Base-by-base conservation (phyloP, 2,888 invertebrate genomes). In the Orthosia gothica region DNA sequence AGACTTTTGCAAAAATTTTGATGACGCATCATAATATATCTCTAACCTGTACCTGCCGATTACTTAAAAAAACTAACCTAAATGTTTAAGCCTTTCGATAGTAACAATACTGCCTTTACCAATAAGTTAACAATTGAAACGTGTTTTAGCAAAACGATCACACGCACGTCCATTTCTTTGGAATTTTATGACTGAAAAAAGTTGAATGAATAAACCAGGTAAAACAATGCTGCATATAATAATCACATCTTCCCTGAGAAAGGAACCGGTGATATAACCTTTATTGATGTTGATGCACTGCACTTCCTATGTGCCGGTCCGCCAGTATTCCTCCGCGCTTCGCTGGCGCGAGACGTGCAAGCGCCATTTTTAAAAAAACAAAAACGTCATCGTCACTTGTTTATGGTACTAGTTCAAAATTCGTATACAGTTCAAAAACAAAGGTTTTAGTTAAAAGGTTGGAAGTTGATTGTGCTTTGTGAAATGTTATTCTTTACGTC, bases 281-380 rank as follows among this genome's bases (percentile, higher is more conserved):
- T 73, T 70, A 74, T 68, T 78, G 73, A 80, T 84, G 74, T 70
- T 77, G 76, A 82, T 86, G 75, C 77, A 83, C 70, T 81, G 79
- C 76, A 79, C 81, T 88, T 86, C 88, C 88, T 87, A 86, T 76
- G 70, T 85, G 72, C 86, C 79, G 72, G 82, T 80, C 20, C 70
- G 85, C 88, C 93, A 95, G 95, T 95, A 74, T 86, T 88, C 90
- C 90, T 88, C 89, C 88, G 93, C 92, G 91, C 92, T 91, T 88
- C 90, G 93, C 57, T 89, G 87, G 87, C 89, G 94, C 88, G 91
- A 87, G 92, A 92, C 95, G 95, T 91, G 83, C 47, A 81, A 82
- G 67, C 80, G 89, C 90, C 88, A 90, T 92, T 85, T 91, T 84
- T 32, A 79, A 64, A 84, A n/a, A 79, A 83, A 79, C 55, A 65